Evolutionary conservation across 2,113 vertebrate genomes (phyloP).

Genomic region (Megaceryle maxima): DNA sequence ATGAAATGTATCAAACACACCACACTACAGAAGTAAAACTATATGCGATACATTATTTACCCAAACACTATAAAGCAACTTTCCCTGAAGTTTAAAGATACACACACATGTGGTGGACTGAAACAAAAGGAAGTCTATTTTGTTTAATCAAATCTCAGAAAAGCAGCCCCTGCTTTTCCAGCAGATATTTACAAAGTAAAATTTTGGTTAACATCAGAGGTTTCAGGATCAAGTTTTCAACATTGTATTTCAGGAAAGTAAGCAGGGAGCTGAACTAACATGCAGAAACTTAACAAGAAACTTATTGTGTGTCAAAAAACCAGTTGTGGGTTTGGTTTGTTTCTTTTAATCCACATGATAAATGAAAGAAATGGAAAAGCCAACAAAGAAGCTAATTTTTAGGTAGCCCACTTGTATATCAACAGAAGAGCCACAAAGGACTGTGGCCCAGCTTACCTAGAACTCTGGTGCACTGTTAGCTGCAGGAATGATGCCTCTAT

Average conservation of each 20-base stretch:
- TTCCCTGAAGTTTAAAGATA: not conserved
- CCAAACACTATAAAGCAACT: not conserved
- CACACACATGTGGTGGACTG: accelerated
- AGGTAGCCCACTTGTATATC: not conserved
- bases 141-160: not conserved
- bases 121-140: not conserved
- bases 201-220: not conserved
- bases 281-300: not conserved
- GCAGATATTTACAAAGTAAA: not conserved
- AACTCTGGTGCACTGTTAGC: not conserved
- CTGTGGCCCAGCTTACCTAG: not conserved
- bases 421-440: not conserved
- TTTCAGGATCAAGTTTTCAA: not conserved
- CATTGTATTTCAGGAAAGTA: not conserved
- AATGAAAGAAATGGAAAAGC: not conserved
- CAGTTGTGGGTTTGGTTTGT: not conserved
- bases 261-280: not conserved
- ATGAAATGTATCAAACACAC: not conserved
- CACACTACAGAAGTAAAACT: not conserved
- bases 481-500: not conserved
- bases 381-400: not conserved
- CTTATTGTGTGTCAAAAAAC: not conserved
- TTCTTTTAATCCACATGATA: not conserved
- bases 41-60: not conserved
- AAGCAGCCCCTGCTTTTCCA: not conserved